Evolutionary conservation across 2,888 invertebrate species (phyloP), one percentile per base, ranked within the genome.

Genomic region (Tillus elongatus): DNA sequence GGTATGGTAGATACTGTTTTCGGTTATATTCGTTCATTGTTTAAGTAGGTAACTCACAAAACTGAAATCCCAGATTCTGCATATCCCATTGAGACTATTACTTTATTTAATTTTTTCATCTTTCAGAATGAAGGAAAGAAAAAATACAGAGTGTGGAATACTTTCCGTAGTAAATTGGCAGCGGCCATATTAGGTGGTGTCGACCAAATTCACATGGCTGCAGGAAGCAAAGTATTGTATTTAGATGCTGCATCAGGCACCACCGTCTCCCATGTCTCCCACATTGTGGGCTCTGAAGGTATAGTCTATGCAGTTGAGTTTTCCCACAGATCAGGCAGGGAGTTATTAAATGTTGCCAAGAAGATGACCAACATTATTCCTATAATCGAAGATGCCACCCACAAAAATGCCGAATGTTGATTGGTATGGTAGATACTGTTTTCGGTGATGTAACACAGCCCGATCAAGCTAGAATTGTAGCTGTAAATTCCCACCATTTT

Each of bases 341-440:
- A 99, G 72, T 72, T 99, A 26, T 80, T 99, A 43, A 93, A 95
- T 60, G 97, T 99, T 12, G 98, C 98, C 1, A 97, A 97, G 68
- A 98, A 96, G 62, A 75, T 98, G 44, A 95, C 95, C 0, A 98
- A 99, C 63, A 90, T 99, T 48, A 92, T 99, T 61, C 98, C 98
- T 3, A 98, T 98, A 36, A 96, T 99, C 47, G 98, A 99, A 71
- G 98, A 98, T 64, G 98, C 98, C 96, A 98, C 73, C 98, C 98
- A 9, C 86, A 95, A 57, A 98, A 98, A 71, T 99, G 99, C 70
- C 71, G 98, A 64, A 99, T 98, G 98, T 70, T 99, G 10, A 85
- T 98, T 1, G 92, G 92, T 47, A 97, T 97, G 92, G 97, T 98
- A 0, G 98, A 99, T 64, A 86, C 87, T 1, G 83, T 99, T 63